Base-by-base conservation (phyloP, 2,113 vertebrate species). In the Oryzias javanicus region DNA sequence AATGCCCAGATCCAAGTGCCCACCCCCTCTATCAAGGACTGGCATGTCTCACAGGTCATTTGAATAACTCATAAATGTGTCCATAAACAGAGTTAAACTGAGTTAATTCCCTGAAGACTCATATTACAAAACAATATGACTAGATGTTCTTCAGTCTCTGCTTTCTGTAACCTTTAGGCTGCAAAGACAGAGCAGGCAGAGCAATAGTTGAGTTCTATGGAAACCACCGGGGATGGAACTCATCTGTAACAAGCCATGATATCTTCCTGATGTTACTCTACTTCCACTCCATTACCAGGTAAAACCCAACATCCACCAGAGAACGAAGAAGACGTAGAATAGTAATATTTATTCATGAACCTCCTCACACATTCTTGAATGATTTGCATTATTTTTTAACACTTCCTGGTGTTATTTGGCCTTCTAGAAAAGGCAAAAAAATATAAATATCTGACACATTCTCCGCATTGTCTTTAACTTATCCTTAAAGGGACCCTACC, bases 281-380 rank as follows among this genome's bases (percentile, higher is more conserved):
- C 86, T 89, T 96, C 72, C 82, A 90, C 81, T 85, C 90, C 24
- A 79, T 97, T 55, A 90, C 90, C 82, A 95, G 96, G 96, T 97
- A 86, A 46, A 35, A 35, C 35, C 35, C 35, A 35, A 35, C 35
- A 35, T 35, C 35, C 35, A 35, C 35, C 35, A 35, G 35, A 35
- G 7, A 10, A 12, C 35, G 12, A 2, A 35, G 7, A 35, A 12
- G 27, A 29, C 7, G 27, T 29, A 35, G 35, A 35, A 35, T 3
- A 12, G 35, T 35, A 8, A 35, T 10, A 10, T 8, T 12, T 8
- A 35, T 35, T 35, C 10, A 35, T 8, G 8, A 35, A 35, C 35
- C 10, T 35, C 10, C 35, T 35, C 4, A 29, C 6, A 29, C 27
- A 29, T 29, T 29, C 27, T 7, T 29, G 1, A 29, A 29, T 7